A percentile compares a stretch with the other conserved stretches of the same genome.
phyloP scores from a whole-genome alignment of 1,140 invertebrate genomes.

The Gonioctena quinquepunctata region DNA sequence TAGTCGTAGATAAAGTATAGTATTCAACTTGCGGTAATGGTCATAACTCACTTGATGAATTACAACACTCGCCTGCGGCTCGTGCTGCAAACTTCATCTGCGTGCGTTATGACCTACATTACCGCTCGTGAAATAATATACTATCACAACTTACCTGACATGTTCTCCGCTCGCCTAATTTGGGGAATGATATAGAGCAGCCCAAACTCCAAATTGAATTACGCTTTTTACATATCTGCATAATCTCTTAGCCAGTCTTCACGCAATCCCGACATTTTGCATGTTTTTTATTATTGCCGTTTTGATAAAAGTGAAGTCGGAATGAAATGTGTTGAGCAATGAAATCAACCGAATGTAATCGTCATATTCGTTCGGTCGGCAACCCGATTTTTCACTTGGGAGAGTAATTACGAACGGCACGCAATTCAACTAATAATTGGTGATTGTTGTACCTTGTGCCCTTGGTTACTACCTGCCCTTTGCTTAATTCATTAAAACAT shows the following conservation, averaged over 20 bases:
- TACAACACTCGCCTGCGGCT: no score
- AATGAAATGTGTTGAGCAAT: constrained; percentile 18
- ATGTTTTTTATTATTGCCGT: constrained; percentile 19
- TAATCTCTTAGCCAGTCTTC: background rate
- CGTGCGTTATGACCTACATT: no score
- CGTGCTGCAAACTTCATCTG: no score
- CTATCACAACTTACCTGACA: no score
- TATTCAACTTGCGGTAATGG: no score
- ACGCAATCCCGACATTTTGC: constrained; percentile 18
- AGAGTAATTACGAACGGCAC: constrained; percentile 43
- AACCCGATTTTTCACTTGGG: constrained; percentile 39
- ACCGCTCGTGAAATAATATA: no score
- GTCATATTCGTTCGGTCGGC: constrained; percentile 15
- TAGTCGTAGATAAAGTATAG: no score
- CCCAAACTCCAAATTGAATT: background rate
- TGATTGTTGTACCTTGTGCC: constrained; percentile 35
- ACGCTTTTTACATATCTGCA: background rate
- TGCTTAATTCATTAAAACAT: constrained; percentile 37
- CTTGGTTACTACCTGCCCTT: constrained; percentile 24
- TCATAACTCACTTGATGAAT: no score
- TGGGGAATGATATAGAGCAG: no score
- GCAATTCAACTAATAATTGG: constrained; percentile 46
- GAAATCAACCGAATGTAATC: constrained; percentile 16
- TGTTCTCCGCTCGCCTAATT: no score
- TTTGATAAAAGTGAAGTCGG: background rate